Conservation (phyloP, 1,140 invertebrate species). For the Ooceraea biroi region DNA sequence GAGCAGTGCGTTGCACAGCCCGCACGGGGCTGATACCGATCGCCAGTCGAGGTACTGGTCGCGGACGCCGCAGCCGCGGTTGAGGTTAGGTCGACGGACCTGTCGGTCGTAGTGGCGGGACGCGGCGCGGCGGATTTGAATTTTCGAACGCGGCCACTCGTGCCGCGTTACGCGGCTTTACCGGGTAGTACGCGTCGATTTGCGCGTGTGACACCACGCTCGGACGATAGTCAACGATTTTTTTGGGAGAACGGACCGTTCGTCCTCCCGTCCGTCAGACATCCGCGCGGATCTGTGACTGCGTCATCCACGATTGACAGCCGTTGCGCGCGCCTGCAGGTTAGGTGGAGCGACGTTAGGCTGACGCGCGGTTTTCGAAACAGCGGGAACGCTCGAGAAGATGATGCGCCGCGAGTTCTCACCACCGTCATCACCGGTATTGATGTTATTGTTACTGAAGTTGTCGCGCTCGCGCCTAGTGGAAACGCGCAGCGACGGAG, state of each 20-base stretch:
- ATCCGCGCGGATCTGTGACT: conserved; percentile 61
- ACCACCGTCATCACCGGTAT: not conserved
- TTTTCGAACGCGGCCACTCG: conserved; percentile 66
- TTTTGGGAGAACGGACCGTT: not conserved
- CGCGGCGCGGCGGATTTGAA: conserved; percentile 72
- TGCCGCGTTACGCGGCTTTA: conserved; percentile 4
- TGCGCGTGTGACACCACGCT: conserved; percentile 32
- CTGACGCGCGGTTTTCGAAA: conserved; percentile 76
- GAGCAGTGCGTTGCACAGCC: conserved; percentile 68
- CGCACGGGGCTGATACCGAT: conserved; percentile 66
- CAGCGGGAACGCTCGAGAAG: conserved; percentile 28
- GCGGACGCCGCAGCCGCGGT: conserved; percentile 62
- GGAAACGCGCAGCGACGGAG: conserved; percentile 70
- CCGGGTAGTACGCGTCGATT: conserved; percentile 2
- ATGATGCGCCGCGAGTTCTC: conserved; percentile 57
- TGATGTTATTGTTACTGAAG: not conserved
- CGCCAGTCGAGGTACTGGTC: conserved; percentile 74
- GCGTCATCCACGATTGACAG: conserved; percentile 21
- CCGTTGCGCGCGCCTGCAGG: conserved; percentile 73
- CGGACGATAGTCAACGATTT: conserved; percentile 21
- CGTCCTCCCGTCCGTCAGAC: conserved; percentile 44
- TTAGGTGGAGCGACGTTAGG: conserved; percentile 77
- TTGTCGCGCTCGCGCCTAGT: conserved; percentile 43
- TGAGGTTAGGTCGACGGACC: conserved; percentile 82
- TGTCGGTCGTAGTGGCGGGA: conserved; percentile 73